These are phyloP conservation scores for Pilophorus perplexus DNA, from an alignment of 2,888 invertebrate genomes.

Conservation along the genomic window DNA sequence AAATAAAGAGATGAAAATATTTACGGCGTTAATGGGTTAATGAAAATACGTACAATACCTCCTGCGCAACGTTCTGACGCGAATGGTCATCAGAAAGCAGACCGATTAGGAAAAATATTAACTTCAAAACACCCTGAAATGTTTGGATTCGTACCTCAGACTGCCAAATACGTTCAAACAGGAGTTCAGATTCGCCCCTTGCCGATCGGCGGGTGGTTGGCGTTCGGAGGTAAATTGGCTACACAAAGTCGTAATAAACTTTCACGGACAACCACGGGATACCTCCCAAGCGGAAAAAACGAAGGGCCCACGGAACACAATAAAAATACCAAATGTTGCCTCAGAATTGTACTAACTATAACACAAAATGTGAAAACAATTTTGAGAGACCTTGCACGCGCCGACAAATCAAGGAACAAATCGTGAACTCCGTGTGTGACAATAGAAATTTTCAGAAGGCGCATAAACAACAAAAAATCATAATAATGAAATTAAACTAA, in stretches of 20 bases:
- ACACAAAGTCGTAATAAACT: constrained; percentile 15
- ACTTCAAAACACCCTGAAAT: too few relatives aligned
- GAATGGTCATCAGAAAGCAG: too few relatives aligned
- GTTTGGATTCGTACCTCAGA: too few relatives aligned
- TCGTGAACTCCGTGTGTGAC: constrained; percentile 46
- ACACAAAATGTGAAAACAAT: too few relatives aligned
- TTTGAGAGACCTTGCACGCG: too few relatives aligned
- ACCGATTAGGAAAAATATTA: too few relatives aligned
- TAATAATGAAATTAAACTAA: constrained; percentile 3
- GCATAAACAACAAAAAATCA: constrained; percentile 28
- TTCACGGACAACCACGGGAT: not conserved
- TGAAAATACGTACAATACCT: too few relatives aligned
- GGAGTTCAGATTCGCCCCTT: constrained; percentile 40
- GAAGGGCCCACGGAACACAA: too few relatives aligned
- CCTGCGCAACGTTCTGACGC: too few relatives aligned
- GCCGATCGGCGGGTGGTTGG: constrained; percentile 19
- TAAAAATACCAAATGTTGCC: constrained; percentile 34
- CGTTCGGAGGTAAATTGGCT: too few relatives aligned
- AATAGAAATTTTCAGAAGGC: not conserved
- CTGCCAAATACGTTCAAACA: constrained; percentile 13
- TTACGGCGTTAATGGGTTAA: too few relatives aligned
- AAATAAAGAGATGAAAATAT: too few relatives aligned
- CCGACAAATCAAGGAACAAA: constrained; percentile 48
- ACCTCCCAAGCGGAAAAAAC: not conserved
- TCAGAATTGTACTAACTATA: constrained; percentile 41